phyloP scores from a whole-genome alignment of 1,140 invertebrate species.

The Papilio aristodemus region DNA sequence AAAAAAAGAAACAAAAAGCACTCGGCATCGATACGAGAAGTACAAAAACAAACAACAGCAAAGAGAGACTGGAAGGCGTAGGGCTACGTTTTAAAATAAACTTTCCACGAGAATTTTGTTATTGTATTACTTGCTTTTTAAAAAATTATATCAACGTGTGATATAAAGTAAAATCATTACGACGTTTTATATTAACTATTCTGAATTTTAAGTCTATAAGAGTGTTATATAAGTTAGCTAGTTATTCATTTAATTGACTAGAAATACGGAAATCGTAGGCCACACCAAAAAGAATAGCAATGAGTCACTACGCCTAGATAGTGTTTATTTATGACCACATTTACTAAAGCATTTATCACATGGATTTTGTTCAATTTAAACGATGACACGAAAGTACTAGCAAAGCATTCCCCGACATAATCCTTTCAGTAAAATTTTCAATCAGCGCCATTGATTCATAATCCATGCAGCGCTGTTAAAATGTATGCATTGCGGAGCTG shows the following conservation, averaged over 20 bases:
- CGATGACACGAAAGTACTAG: background rate
- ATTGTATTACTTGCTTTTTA: background rate
- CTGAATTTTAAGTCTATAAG: no score
- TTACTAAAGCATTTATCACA: background rate
- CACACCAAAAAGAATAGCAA: no score
- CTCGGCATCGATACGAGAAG: constrained; percentile 26
- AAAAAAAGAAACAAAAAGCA: constrained; percentile 22
- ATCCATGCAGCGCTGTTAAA: constrained; percentile 62
- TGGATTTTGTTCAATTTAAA: background rate
- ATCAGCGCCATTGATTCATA: constrained; percentile 56
- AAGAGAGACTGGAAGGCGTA: constrained; percentile 7
- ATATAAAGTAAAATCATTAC: no score
- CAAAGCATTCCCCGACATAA: constrained; percentile 30
- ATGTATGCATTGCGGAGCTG: constrained; percentile 52
- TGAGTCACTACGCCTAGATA: no score
- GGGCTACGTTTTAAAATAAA: constrained; percentile 2
- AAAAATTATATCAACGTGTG: no score
- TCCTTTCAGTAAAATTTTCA: constrained; percentile 53
- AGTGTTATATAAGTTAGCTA: no score
- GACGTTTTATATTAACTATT: no score
- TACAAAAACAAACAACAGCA: constrained; percentile 29
- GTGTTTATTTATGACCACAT: no score
- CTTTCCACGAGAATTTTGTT: constrained; percentile 5
- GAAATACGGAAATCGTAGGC: no score
- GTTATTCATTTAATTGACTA: no score